Evolutionary conservation across 2,888 invertebrate genomes (phyloP).

Genomic region (Aphrophora alni): DNA sequence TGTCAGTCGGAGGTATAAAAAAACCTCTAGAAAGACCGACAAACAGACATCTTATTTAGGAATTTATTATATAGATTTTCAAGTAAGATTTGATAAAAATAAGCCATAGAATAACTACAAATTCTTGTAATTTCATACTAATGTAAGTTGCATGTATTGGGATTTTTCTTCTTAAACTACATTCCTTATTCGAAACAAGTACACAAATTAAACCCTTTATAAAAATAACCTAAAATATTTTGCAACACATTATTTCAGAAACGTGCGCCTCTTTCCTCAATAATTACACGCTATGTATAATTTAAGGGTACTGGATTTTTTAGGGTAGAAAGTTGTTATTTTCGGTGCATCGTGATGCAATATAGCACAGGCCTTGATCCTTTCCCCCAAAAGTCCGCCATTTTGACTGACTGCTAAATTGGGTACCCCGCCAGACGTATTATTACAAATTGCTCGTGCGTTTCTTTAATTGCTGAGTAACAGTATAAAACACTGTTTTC

Average conservation of each 20-base stretch:
- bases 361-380: not conserved
- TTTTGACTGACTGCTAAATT: constrained; percentile 2
- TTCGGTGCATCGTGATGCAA: constrained; percentile 4
- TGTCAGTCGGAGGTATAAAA: too few species aligned
- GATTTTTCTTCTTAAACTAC: too few species aligned
- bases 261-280: not conserved
- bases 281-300: not conserved
- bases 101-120: too few species aligned
- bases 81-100: too few species aligned
- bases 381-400: not conserved
- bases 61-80: too few species aligned
- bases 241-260: not conserved
- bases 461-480: not conserved
- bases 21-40: too few species aligned
- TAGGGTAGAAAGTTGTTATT: not conserved
- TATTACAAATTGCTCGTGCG: not conserved
- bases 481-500: not conserved
- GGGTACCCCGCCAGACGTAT: not conserved
- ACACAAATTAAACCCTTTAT: too few species aligned
- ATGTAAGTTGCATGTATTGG: too few species aligned
- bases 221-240: not conserved
- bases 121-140: too few species aligned
- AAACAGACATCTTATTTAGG: too few species aligned
- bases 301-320: not conserved
- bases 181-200: too few species aligned